Percentiles rank a stretch among this genome's conserved stretches.
phyloP scores from a whole-genome alignment of 2,797 vertebrate species.

The Schizothorax lantsangensis region DNA sequence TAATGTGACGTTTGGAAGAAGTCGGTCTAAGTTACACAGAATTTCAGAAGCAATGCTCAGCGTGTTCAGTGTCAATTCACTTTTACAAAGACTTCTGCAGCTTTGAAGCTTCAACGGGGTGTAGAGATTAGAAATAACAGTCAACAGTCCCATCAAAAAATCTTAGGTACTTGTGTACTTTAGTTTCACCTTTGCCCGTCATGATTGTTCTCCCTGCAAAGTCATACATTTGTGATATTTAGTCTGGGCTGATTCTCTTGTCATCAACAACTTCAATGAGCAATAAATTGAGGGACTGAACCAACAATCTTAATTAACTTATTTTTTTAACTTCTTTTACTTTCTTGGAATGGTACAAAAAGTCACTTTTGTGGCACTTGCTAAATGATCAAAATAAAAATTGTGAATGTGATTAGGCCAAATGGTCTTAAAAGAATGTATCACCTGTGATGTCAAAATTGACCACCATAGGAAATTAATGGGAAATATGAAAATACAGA shows the following conservation, averaged over 20 bases:
- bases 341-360: neutral
- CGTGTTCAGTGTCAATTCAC: neutral
- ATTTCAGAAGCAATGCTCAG: neutral
- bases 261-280: neutral
- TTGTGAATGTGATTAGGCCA: neutral
- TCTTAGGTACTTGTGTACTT: neutral
- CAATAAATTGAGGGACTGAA: neutral
- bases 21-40: neutral
- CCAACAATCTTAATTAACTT: neutral
- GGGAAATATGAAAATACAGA: neutral
- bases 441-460: neutral
- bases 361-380: neutral
- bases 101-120: neutral
- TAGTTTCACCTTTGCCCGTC: neutral
- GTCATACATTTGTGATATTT: neutral
- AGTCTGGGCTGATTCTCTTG: neutral
- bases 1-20: constrained; percentile 60
- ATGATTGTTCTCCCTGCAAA: neutral
- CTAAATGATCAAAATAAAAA: neutral
- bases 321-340: neutral
- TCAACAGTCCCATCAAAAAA: neutral
- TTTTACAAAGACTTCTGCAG: neutral
- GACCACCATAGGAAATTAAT: neutral
- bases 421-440: neutral
- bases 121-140: neutral